Evolutionary conservation across 2,113 vertebrate species (phyloP), one percentile per base, ranked within the genome.

Genomic region (Myxocyprinus asiaticus): DNA sequence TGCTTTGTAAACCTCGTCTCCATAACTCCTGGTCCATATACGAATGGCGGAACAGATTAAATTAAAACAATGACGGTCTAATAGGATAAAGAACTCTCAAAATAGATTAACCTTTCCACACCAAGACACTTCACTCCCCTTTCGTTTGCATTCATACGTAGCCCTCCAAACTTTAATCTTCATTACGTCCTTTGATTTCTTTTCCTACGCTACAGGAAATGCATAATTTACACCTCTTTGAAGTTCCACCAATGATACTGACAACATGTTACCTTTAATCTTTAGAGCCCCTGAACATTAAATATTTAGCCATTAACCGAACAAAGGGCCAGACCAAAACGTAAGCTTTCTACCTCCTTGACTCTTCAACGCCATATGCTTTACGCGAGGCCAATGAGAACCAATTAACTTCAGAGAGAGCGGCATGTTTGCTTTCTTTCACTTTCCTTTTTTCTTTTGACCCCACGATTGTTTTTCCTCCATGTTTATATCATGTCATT

Each of bases 201-300:
- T 87, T 81, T 69, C 81, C 68, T 51, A 58, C 22, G 89, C 91
- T 91, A 92, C 92, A 93, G 91, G 92, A 93, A 91, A 93, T 93
- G 92, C 92, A 93, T 93, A 92, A 92, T 92, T 93, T 91, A 93
- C 85, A 86, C 87, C 88, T 33, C 91, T 94, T 94, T 93, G 92
- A 93, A 93, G 91, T 93, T 80, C 88, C 89, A 88, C 82, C 90
- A 90, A 91, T 92, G 92, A 91, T 92, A 91, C 92, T 92, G 90
- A 92, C 92, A 92, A 93, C 92, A 91, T 93, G 90, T 91, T 93
- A 93, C 91, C 92, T 94, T 94, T 93, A 92, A 94, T 94, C 92
- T 93, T 91, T 92, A 88, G 90, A 90, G 89, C 90, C 91, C 90
- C 74, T 83, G 87, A 92, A 92, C 92, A 93, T 93, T 92, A 93